A percentile compares a stretch with the other conserved stretches of the same genome.
Conservation (phyloP, 35 echinoderm and acorn worm genomes). For the Apostichopus japonicus region DNA sequence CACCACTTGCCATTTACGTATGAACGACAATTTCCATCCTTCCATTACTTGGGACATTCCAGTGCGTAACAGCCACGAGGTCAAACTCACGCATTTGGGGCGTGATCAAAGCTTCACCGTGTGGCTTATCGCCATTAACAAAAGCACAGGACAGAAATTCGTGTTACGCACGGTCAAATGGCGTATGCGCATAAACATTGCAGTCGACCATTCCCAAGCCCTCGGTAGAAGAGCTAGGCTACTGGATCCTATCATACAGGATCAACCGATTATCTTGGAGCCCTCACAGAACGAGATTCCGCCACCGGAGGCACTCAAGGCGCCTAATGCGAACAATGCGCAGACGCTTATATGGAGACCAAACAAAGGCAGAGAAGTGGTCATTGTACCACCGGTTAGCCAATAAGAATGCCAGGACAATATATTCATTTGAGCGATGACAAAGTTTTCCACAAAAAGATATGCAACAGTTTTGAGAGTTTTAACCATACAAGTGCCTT, state of each 20-base stretch:
- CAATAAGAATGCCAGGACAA: conserved; percentile 54
- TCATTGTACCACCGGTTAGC: conserved; percentile 92
- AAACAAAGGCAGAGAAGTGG: conserved; percentile 74
- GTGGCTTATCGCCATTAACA: conserved; percentile 95
- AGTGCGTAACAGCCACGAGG: conserved; percentile 92
- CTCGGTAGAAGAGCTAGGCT: conserved; percentile 83
- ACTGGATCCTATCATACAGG: conserved; percentile 88
- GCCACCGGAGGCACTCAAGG: conserved; percentile 84
- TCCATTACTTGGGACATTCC: conserved; percentile 99
- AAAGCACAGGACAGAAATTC: conserved; percentile 94
- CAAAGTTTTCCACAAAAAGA: conserved; percentile 1
- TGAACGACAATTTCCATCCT: conserved; percentile 99
- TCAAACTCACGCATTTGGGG: conserved; percentile 79
- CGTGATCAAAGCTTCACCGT: conserved; percentile 99
- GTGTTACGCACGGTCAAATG: conserved; percentile 95
- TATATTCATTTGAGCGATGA: not conserved
- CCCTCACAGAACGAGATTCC: conserved; percentile 89
- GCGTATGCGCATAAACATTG: conserved; percentile 97
- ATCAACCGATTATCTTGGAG: conserved; percentile 86
- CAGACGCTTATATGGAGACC: conserved; percentile 97
- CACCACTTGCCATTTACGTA: conserved; percentile 91
- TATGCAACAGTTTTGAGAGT: conserved; percentile 41
- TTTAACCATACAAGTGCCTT: conserved; percentile 47
- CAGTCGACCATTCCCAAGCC: conserved; percentile 77
- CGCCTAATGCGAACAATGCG: conserved; percentile 98